Conservation (phyloP, 2,888 invertebrate genomes). For the Prosopocoilus inquinatus region DNA sequence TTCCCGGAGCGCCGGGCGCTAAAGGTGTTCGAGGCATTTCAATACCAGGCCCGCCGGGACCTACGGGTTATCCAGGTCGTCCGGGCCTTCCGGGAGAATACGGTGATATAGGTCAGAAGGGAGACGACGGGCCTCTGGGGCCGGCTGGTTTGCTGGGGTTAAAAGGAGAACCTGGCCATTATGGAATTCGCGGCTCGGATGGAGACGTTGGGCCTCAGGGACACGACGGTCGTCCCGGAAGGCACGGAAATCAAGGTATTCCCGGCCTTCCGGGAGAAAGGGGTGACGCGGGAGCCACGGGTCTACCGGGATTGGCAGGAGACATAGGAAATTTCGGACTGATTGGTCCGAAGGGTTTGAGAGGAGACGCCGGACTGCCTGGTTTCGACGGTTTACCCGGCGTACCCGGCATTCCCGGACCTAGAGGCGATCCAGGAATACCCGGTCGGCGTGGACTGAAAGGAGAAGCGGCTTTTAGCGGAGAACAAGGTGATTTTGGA, state of each 20-base stretch:
- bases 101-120: constrained; percentile 46
- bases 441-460: constrained; percentile 43
- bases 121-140: constrained; percentile 40
- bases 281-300: constrained; percentile 47
- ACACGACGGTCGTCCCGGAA: constrained; percentile 37
- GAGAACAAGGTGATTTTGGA: constrained; percentile 62
- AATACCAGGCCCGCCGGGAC: constrained; percentile 42
- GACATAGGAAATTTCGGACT: constrained; percentile 49
- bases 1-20: constrained; percentile 33
- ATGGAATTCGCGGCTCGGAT: constrained; percentile 24
- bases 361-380: constrained; percentile 54
- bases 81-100: constrained; percentile 40
- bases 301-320: constrained; percentile 42
- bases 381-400: constrained; percentile 45
- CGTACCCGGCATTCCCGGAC: constrained; percentile 25
- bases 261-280: constrained; percentile 53
- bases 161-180: constrained; percentile 41
- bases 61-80: constrained; percentile 45
- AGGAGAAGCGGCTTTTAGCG: constrained; percentile 63
- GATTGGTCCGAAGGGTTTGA: constrained; percentile 36
- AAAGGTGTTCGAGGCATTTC: constrained; percentile 44
- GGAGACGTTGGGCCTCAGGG: constrained; percentile 38
- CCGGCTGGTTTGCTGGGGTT: constrained; percentile 38
- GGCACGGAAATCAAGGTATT: constrained; percentile 27
- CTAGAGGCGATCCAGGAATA: constrained; percentile 48